Conservation (phyloP, 2,888 invertebrate species). For the Napeogenes inachia region DNA sequence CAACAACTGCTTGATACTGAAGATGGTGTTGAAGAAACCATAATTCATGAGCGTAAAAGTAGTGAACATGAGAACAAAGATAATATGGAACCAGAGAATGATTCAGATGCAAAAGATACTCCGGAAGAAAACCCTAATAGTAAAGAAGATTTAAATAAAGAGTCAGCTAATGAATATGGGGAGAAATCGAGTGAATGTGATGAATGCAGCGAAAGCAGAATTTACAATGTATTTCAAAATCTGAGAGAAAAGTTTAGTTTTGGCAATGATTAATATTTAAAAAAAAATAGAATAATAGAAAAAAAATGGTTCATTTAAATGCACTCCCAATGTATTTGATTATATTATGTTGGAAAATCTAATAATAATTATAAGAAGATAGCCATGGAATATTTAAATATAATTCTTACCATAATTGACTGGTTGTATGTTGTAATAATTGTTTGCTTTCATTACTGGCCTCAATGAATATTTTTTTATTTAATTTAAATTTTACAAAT, state of each 20-base stretch:
- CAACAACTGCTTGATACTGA: conserved; percentile 74
- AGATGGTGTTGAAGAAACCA: conserved; percentile 26
- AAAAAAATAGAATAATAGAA: conserved; percentile 2
- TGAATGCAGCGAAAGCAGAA: conserved; percentile 57
- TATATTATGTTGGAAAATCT: no score
- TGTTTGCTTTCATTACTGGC: neutral
- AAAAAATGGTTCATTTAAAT: neutral
- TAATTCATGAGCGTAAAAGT: conserved; percentile 17
- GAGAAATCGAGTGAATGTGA: conserved; percentile 43
- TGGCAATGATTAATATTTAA: conserved; percentile 36
- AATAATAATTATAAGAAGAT: no score
- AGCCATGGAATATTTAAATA: no score
- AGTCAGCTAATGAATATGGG: conserved; percentile 19
- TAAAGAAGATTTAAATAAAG: conserved; percentile 16
- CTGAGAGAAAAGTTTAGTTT: conserved; percentile 60
- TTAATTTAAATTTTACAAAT: no score
- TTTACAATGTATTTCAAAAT: conserved; percentile 55
- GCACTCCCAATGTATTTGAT: no score
- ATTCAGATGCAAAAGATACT: conserved; percentile 23
- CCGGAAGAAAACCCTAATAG: conserved; percentile 18
- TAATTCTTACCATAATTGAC: no score
- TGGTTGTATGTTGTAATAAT: no score
- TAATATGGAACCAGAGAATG: conserved; percentile 15
- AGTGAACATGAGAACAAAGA: conserved; percentile 9
- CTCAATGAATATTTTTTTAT: no score